Base-by-base conservation (phyloP, 2,888 invertebrate species). In the Petrolisthes manimaculis region DNA sequence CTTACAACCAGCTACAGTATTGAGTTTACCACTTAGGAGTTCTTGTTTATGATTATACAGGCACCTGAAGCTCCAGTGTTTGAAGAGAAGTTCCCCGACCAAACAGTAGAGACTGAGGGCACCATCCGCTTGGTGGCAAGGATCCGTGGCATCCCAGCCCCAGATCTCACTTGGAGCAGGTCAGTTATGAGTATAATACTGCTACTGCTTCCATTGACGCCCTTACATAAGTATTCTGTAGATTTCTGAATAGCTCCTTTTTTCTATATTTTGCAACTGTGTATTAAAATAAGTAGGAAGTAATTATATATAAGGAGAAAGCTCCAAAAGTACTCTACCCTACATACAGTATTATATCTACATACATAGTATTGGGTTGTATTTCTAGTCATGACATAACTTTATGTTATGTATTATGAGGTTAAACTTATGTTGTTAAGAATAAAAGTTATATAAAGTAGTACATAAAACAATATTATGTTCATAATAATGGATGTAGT, bases 71-170 rank as follows among this genome's bases (percentile, higher is more conserved):
- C 97, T 87, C 98, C 98, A 78, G 93, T 97, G 79, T 98, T 98
- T 92, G 95, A 96, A 21, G 96, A 97, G 93, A 95, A 97, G 91
- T 97, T 97, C 94, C 96, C 97, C 94, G 97, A 97, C 93, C 95
- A 96, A 91, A 95, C 95, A 67, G 96, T 97, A 0, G 96, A 96
- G 89, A 96, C 97, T 93, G 96, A 96, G 91, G 95, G 95, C 80
- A 96, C 95, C 4, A 95, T 97, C 89, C 95, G 94, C 91, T 94
- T 98, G 86, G 94, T 94, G 78, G 97, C 97, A 18, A 96, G 96
- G 93, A 97, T 98, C 3, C 96, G 95, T 9, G 98, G 98, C 83
- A 96, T 97, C 93, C 98, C 98, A 83, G 95, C 96, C 3, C 98
- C 98, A n/a, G 96, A 96, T 92, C 95, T 98, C 51, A 95, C 95